Evolutionary conservation across 2,113 vertebrate species (phyloP).

Genomic region (Zeus faber): DNA sequence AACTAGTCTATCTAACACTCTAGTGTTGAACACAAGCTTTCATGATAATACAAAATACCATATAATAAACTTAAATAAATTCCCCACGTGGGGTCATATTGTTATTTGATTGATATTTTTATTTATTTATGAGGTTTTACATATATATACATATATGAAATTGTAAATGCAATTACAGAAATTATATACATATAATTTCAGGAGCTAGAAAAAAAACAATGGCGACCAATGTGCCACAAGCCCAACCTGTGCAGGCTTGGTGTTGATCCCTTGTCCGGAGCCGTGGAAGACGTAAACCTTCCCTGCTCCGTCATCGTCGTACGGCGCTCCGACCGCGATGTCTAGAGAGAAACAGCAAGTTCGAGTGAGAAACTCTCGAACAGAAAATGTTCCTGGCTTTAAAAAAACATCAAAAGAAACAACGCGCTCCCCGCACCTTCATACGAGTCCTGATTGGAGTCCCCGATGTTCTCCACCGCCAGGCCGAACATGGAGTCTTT

Average conservation of each 20-base stretch:
- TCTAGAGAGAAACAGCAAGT: constrained; percentile 69
- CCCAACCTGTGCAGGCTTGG: constrained; percentile 85
- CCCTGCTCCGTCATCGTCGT: constrained; percentile 81
- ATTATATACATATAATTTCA: too few species aligned
- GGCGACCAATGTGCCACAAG: background rate
- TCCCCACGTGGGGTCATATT: too few species aligned
- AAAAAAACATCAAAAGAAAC: background rate
- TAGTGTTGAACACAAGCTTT: too few species aligned
- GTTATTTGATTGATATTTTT: too few species aligned
- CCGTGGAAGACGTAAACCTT: constrained; percentile 94
- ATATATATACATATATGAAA: too few species aligned
- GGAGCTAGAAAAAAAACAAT: too few species aligned
- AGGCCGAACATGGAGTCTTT: constrained; percentile 97
- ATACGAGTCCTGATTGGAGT: constrained; percentile 90
- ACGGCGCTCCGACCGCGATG: constrained; percentile 91
- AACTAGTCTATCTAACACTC: too few species aligned
- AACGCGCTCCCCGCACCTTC: constrained; percentile 68
- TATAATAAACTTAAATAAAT: too few species aligned
- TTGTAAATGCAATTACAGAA: too few species aligned
- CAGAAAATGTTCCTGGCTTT: background rate
- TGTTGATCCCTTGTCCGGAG: constrained; percentile 82
- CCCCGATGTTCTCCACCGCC: constrained; percentile 89
- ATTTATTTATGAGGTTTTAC: too few species aligned
- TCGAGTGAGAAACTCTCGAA: background rate
- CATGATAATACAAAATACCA: too few species aligned